Percentiles rank a stretch among this genome's conserved stretches.
Conservation (phyloP, 2,888 invertebrate genomes). For the Encarsia formosa region DNA sequence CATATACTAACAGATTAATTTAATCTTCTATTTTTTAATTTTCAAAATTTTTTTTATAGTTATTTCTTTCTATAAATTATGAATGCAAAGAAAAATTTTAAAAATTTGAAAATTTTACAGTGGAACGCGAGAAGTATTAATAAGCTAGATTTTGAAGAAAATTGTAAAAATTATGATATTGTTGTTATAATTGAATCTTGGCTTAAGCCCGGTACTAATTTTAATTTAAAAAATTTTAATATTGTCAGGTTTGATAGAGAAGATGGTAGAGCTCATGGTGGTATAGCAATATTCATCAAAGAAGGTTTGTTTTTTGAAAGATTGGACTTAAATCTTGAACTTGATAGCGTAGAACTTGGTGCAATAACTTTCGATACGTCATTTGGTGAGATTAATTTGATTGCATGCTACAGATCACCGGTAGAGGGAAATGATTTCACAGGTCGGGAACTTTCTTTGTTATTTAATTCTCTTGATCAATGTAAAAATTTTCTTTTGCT, state of each 20-base stretch:
- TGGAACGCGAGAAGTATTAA: constrained; percentile 9
- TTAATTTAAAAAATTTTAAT: constrained; percentile 2
- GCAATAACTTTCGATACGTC: neutral
- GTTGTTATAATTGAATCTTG: neutral
- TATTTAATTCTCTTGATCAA: neutral
- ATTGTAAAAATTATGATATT: neutral
- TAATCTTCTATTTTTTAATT: no score
- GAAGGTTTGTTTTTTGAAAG: neutral
- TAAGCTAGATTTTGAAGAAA: neutral
- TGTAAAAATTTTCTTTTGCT: neutral
- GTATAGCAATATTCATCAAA: constrained; percentile 1
- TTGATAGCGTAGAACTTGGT: neutral
- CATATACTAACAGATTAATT: no score
- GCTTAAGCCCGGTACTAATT: neutral
- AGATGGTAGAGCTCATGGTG: neutral
- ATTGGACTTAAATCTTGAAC: neutral
- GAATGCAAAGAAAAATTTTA: no score
- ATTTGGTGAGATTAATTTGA: neutral
- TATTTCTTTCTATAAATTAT: no score
- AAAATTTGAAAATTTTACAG: constrained; percentile 10
- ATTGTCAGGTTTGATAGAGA: neutral
- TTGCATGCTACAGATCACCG: constrained; percentile 3
- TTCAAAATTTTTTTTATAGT: no score
- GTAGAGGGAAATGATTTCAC: neutral
- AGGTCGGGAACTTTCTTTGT: neutral